Conservation (phyloP, 1,140 invertebrate genomes). For the Calycopis cecrops region DNA sequence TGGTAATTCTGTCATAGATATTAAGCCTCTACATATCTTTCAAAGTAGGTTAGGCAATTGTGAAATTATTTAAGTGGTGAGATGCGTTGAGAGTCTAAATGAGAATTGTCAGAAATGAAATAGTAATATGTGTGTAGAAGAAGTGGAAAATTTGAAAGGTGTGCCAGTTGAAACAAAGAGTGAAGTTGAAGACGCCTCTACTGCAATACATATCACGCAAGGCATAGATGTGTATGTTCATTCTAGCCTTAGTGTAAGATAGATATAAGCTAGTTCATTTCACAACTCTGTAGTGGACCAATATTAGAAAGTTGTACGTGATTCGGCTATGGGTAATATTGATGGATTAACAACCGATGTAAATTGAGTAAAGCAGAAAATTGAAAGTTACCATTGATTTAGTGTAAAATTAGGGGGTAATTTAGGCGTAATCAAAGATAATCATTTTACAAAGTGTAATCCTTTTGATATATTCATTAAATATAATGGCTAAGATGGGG, state of each 20-base stretch:
- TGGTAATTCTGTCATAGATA: conserved; percentile 60
- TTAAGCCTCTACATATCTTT: conserved; percentile 69
- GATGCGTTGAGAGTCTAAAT: conserved; percentile 8
- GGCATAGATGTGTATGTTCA: conserved; percentile 64
- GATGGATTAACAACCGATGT: no score
- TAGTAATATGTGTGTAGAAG: conserved; percentile 3
- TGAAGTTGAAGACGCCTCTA: conserved; percentile 62
- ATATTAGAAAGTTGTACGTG: conserved; percentile 74
- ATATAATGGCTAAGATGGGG: background rate
- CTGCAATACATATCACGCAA: conserved; percentile 72
- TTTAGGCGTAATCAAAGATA: background rate
- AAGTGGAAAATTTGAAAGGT: background rate
- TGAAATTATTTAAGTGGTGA: conserved; percentile 12
- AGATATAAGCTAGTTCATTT: conserved; percentile 65
- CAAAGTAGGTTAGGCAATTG: conserved; percentile 34
- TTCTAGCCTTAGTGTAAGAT: conserved; percentile 67
- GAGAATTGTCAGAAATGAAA: conserved; percentile 13
- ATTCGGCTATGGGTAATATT: conserved; percentile 10
- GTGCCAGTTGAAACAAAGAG: no score
- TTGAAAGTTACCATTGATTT: conserved; percentile 2
- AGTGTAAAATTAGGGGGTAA: conserved; percentile 5
- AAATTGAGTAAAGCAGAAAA: background rate
- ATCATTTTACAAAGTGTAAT: background rate
- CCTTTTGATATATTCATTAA: background rate
- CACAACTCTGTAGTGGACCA: conserved; percentile 72